Evolutionary conservation across 1,140 invertebrate genomes (phyloP), one percentile per base, ranked within the genome.

Genomic region (Triops longicaudatus): DNA sequence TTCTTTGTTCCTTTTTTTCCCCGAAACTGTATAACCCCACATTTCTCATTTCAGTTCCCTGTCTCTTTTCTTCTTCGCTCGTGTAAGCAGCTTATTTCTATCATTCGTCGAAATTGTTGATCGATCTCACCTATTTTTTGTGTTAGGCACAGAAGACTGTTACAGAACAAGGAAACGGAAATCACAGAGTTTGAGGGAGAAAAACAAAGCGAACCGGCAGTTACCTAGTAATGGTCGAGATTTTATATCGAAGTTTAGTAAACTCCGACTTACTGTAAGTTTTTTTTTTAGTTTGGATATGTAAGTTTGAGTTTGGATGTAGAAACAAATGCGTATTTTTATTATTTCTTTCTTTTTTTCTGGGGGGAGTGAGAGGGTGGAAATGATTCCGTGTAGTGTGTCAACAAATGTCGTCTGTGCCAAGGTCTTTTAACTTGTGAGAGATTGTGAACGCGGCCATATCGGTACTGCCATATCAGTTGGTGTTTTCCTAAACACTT

Each of bases 381-480:
- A 4, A 37, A 37, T 7, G 31, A 37, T 37, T 37, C 31, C 31
- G 50, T 63, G 50, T 63, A n/a, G 22, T 63, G 50, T 63, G 50
- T 63, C 50, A 63, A 63, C 50, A n/a, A n/a, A n/a, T 22, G 50
- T 22, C 14, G 50, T 63, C 17, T 63, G 50, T 63, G 50, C 50
- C 50, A 63, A 63, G 50, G 50, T 63, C 22, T 63, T 63, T 63
- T 63, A 63, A n/a, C 50, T 63, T 63, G 50, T 63, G 50, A 12
- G 50, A 63, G 50, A 63, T 63, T 63, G 50, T 63, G 50, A 63
- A 63, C 50, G 50, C 50, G 50, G 50, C 50, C 50, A 63, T 63
- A 63, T 63, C 50, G 50, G 50, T 63, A 63, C 50, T 63, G 50
- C 50, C 50, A 63, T 63, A 63, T 63, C 50, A 63, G 50, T 63